Evolutionary conservation across 2,113 vertebrate species (phyloP).

Genomic region (Thymallus thymallus): DNA sequence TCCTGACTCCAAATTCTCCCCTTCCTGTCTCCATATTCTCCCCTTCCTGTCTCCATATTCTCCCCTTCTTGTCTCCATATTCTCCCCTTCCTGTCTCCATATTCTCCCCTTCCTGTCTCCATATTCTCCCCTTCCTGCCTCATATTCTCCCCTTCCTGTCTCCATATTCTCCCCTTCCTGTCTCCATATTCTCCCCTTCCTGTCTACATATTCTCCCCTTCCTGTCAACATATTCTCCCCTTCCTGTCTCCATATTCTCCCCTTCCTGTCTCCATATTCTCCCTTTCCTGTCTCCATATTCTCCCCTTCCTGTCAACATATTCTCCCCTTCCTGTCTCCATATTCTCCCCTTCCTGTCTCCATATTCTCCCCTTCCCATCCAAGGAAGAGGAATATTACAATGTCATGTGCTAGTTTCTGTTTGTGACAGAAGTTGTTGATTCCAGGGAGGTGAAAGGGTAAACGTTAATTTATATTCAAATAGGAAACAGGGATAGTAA

Average conservation of each 20-base stretch:
- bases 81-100: constrained; percentile 15
- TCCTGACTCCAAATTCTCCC: too few species aligned
- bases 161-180: constrained; percentile 13
- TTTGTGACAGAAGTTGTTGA: too few species aligned
- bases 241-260: constrained; percentile 3
- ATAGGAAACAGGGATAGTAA: too few species aligned
- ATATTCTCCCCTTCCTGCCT: constrained; percentile 3
- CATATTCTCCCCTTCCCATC: neutral
- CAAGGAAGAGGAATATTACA: constrained; percentile 8
- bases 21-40: constrained; percentile 5
- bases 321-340: constrained; percentile 13
- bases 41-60: constrained; percentile 17
- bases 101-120: constrained; percentile 15
- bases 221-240: too few species aligned
- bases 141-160: too few species aligned
- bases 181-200: constrained; percentile 12
- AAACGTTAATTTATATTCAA: too few species aligned
- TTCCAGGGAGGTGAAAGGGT: too few species aligned
- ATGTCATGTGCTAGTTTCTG: too few species aligned
- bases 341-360: constrained; percentile 50
- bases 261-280: too few species aligned
- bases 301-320: constrained; percentile 14
- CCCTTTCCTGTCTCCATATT: too few species aligned
- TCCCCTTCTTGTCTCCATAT: constrained; percentile 13
- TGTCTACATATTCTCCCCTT: constrained; percentile 12